Conservation (phyloP, 2,113 vertebrate species). For the Melozone crissalis region DNA sequence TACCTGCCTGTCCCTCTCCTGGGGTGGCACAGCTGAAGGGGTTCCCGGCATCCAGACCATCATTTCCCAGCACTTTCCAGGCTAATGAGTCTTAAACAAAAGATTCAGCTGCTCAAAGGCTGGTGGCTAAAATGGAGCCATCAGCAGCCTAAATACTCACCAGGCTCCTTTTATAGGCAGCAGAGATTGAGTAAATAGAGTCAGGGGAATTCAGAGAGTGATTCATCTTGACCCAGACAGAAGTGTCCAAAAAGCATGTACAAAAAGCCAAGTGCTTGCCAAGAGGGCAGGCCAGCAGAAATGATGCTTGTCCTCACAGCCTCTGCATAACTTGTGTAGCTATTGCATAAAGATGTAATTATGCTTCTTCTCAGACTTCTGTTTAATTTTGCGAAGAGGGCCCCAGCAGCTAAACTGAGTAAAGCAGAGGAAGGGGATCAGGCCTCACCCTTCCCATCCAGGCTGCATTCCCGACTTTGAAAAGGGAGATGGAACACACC, state of each 20-base stretch:
- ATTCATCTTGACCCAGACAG: background rate
- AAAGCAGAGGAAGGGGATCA: background rate
- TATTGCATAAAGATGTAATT: background rate
- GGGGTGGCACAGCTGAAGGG: background rate
- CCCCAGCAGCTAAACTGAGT: background rate
- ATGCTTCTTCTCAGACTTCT: background rate
- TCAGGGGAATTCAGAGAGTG: background rate
- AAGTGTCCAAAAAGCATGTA: background rate
- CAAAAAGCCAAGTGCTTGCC: background rate
- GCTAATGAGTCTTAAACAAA: background rate
- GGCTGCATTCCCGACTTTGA: background rate
- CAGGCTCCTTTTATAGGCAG: background rate
- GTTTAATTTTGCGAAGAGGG: background rate
- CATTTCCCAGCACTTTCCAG: background rate
- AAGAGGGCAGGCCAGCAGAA: background rate
- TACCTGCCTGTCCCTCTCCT: background rate
- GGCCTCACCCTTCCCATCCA: background rate
- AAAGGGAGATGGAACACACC: background rate
- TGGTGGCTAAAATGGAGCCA: background rate
- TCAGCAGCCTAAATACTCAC: background rate
- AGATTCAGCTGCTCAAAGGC: background rate
- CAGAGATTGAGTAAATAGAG: background rate
- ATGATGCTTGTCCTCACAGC: background rate
- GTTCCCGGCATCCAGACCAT: background rate
- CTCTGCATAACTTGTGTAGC: background rate